These are phyloP conservation scores for Nothocercus julius DNA, from an alignment of 2,113 vertebrate genomes.

Conservation along the genomic window DNA sequence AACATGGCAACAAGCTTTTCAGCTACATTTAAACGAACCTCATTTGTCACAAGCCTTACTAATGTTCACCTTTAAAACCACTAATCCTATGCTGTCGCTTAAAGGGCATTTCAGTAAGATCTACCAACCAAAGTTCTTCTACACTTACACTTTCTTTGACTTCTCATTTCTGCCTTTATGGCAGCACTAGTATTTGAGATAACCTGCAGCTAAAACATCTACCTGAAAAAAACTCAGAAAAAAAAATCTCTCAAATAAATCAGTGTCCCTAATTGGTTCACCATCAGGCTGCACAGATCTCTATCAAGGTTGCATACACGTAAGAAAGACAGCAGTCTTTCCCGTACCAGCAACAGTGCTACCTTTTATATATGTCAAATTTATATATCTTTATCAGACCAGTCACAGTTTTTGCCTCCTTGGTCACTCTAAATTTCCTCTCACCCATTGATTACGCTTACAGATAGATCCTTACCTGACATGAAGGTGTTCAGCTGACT, in stretches of 20 bases:
- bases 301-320: neutral
- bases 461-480: neutral
- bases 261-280: neutral
- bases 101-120: neutral
- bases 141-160: accelerated
- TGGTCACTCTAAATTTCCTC: neutral
- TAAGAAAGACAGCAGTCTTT: neutral
- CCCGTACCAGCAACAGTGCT: neutral
- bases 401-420: neutral
- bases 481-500: neutral
- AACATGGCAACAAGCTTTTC: neutral
- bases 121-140: neutral
- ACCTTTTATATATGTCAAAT: neutral
- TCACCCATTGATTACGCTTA: neutral
- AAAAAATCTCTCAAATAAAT: neutral
- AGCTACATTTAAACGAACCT: neutral
- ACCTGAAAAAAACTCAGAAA: neutral
- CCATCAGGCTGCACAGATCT: neutral
- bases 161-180: neutral
- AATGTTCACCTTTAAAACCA: neutral
- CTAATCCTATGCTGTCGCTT: neutral
- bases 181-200: neutral
- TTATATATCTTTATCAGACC: neutral
- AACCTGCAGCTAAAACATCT: neutral
- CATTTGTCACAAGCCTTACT: neutral